phyloP scores from a whole-genome alignment of 2,113 vertebrate genomes.

The Pseudonaja textilis region DNA sequence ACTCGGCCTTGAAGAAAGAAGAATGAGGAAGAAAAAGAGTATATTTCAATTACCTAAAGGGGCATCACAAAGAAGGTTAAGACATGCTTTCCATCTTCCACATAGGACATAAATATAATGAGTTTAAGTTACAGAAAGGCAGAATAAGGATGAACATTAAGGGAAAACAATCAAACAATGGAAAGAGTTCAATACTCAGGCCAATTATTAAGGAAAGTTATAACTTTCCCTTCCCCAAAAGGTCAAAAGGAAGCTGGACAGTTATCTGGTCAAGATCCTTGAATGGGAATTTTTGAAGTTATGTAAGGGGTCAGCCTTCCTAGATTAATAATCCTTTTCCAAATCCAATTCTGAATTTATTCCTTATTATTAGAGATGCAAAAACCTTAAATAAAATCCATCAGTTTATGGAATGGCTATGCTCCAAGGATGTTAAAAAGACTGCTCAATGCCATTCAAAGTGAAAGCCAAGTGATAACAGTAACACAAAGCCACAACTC shows the following conservation, averaged over 20 bases:
- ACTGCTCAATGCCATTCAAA: not conserved
- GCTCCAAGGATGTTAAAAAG: too few relatives aligned
- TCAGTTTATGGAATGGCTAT: too few relatives aligned
- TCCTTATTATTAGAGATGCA: too few relatives aligned
- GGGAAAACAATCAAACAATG: not conserved
- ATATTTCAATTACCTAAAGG: not conserved
- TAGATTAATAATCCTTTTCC: not conserved
- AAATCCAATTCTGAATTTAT: not conserved
- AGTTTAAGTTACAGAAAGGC: not conserved
- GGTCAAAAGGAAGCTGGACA: not conserved
- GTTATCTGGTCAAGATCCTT: not conserved
- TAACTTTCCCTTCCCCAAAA: not conserved
- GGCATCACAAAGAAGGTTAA: not conserved
- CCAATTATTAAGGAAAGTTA: not conserved
- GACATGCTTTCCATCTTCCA: not conserved
- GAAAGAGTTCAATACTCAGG: not conserved
- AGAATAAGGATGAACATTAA: not conserved
- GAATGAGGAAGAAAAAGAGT: not conserved
- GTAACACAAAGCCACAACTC: not conserved
- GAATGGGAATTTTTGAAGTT: not conserved
- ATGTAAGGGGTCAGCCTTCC: not conserved
- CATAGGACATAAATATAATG: not conserved
- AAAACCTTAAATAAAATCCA: too few relatives aligned
- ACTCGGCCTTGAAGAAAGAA: not conserved
- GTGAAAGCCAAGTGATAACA: not conserved